phyloP scores from a whole-genome alignment of 2,888 invertebrate genomes.

The Diplolepis rosae region DNA sequence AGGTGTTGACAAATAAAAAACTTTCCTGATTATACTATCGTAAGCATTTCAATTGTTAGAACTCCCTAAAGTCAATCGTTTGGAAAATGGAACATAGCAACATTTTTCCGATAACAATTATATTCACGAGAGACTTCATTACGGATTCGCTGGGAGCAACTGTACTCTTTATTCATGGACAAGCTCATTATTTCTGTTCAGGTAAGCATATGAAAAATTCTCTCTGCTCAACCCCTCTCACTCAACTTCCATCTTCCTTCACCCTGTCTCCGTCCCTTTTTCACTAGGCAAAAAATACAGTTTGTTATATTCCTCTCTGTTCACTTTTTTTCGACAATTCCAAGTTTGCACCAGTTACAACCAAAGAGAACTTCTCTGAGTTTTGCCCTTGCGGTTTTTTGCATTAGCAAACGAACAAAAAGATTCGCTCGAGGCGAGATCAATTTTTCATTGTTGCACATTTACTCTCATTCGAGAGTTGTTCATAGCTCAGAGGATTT shows the following conservation, averaged over 20 bases:
- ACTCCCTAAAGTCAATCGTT: not conserved
- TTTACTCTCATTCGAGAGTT: slow-evolving; percentile 24
- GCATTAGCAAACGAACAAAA: slow-evolving; percentile 15
- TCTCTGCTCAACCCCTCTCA: slow-evolving; percentile 51
- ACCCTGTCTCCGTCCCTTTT: slow-evolving; percentile 38
- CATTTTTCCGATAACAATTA: slow-evolving; percentile 68
- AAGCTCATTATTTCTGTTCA: slow-evolving; percentile 73
- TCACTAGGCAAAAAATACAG: slow-evolving; percentile 20
- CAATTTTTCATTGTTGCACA: slow-evolving; percentile 1
- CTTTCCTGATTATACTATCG: not conserved
- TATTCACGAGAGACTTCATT: slow-evolving; percentile 71
- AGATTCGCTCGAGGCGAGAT: slow-evolving; percentile 29
- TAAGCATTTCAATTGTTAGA: not conserved
- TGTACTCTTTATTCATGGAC: slow-evolving; percentile 72
- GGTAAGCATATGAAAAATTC: slow-evolving; percentile 72
- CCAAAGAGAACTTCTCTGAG: slow-evolving; percentile 22
- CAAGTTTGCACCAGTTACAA: slow-evolving; percentile 18
- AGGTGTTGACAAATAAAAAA: too few species aligned
- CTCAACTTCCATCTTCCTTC: slow-evolving; percentile 36
- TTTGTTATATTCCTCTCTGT: slow-evolving; percentile 17
- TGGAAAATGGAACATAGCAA: slow-evolving; percentile 41
- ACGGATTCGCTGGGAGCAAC: slow-evolving; percentile 67
- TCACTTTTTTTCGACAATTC: slow-evolving; percentile 24
- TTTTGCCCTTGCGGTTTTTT: slow-evolving; percentile 25
- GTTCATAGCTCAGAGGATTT: not conserved